A percentile compares a stretch with the other conserved stretches of the same genome.
These are phyloP conservation scores for Cataglyphis cursor DNA, from an alignment of 2,888 invertebrate genomes.

Conservation along the genomic window DNA sequence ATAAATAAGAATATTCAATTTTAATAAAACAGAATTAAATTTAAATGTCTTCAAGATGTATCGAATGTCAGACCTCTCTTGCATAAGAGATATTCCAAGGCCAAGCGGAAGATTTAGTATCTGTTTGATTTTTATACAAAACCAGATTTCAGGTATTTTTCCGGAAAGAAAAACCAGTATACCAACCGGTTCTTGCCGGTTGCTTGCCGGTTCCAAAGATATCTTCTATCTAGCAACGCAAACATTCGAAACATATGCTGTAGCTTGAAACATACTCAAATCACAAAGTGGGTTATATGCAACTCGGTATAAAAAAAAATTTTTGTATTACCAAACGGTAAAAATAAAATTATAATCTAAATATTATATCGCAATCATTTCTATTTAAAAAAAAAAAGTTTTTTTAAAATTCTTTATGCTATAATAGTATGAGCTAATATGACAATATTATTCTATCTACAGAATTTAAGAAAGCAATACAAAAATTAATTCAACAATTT, in stretches of 20 bases:
- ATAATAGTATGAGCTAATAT: not conserved
- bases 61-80: not conserved
- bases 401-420: not conserved
- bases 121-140: not conserved
- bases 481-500: constrained; percentile 7
- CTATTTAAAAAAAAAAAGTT: not conserved
- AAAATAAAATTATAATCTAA: not conserved
- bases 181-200: constrained; percentile 26
- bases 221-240: not conserved
- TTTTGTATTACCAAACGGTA: not conserved
- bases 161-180: constrained; percentile 34
- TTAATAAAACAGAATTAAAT: not conserved
- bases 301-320: not conserved
- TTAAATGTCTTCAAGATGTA: not conserved
- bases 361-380: not conserved
- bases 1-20: not conserved
- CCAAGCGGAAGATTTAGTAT: constrained; percentile 8
- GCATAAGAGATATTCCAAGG: constrained; percentile 11
- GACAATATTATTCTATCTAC: not conserved
- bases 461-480: not conserved
- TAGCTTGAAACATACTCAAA: not conserved
- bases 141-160: constrained; percentile 46
- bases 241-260: not conserved
- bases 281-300: not conserved
- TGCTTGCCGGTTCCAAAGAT: constrained; percentile 7